These are phyloP conservation scores for Equus quagga DNA, from an alignment of 2,113 vertebrate species.

Conservation along the genomic window DNA sequence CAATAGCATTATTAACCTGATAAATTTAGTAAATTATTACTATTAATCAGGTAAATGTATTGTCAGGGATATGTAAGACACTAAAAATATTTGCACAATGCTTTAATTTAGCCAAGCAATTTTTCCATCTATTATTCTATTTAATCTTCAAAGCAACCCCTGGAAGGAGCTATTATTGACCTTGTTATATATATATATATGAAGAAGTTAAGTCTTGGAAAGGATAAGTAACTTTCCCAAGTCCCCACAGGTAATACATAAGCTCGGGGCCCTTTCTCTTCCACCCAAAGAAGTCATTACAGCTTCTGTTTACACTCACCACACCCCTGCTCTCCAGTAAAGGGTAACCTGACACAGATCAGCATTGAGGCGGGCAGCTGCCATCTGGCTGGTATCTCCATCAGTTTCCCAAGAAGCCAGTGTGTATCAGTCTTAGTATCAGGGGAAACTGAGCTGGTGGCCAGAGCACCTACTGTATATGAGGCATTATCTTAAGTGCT, in stretches of 20 bases:
- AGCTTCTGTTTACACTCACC: no score
- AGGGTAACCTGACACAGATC: not conserved
- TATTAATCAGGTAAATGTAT: not conserved
- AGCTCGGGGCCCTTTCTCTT: not conserved
- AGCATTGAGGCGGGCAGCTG: not conserved
- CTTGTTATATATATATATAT: not conserved
- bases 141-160: conserved; percentile 34
- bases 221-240: not conserved
- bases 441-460: not conserved
- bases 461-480: not conserved
- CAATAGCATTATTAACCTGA: not conserved
- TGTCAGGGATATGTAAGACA: not conserved
- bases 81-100: not conserved
- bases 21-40: not conserved
- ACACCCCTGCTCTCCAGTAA: not conserved
- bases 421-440: not conserved
- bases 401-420: not conserved
- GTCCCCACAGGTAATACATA: not conserved
- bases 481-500: not conserved
- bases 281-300: not conserved
- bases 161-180: not conserved
- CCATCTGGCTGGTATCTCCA: not conserved
- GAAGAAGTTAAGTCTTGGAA: not conserved
- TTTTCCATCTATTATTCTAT: not conserved
- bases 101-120: conserved; percentile 47